These are phyloP conservation scores for Arvicanthis niloticus DNA, from an alignment of 2,113 vertebrate genomes.

Conservation along the genomic window DNA sequence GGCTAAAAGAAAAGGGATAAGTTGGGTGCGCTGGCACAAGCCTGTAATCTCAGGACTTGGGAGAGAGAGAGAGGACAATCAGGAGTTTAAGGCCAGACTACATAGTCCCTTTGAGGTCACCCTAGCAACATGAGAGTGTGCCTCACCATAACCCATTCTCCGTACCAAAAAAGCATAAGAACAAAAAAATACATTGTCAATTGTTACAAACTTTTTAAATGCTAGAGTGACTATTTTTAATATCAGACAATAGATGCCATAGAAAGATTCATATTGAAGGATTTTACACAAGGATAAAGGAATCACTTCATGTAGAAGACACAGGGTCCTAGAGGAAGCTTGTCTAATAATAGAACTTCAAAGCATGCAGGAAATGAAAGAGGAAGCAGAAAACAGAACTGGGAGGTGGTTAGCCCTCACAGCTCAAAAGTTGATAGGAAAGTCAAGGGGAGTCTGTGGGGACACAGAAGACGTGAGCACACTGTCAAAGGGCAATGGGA, in stretches of 20 bases:
- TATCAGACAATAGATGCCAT: not conserved
- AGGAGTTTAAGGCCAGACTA: not conserved
- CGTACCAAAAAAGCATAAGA: not conserved
- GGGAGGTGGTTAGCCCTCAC: not conserved
- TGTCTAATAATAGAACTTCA: not conserved
- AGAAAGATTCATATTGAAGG: slow-evolving; percentile 17
- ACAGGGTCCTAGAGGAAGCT: not conserved
- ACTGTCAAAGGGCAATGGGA: not conserved
- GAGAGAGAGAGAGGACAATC: not conserved
- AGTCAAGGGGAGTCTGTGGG: not conserved
- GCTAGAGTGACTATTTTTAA: not conserved
- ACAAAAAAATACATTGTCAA: not conserved
- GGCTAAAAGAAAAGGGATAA: not conserved
- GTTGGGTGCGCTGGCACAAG: not conserved
- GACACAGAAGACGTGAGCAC: not conserved
- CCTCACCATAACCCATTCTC: not conserved
- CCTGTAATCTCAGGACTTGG: not conserved
- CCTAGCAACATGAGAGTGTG: not conserved
- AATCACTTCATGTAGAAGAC: not conserved
- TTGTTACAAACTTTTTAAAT: not conserved
- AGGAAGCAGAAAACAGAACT: not conserved
- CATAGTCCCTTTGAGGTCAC: not conserved
- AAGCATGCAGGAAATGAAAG: not conserved
- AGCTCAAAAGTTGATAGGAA: not conserved
- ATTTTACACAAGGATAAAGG: slow-evolving; percentile 35